Evolutionary conservation across 2,888 invertebrate genomes (phyloP).

Genomic region (Drosophila ezoana): DNA sequence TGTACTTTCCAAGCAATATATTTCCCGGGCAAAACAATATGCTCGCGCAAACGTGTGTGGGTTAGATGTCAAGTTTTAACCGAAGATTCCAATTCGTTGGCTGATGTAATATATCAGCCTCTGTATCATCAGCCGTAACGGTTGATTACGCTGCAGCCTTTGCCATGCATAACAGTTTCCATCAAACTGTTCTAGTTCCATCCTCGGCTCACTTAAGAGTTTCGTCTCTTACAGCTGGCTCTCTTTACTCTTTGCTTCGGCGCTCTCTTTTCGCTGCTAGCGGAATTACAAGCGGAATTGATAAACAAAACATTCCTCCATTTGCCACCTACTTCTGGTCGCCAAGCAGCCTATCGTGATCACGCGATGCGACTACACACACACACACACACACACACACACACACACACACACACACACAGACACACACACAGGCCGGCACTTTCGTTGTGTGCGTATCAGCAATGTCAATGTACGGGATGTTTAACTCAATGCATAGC

Average conservation of each 20-base stretch:
- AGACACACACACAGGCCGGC: conserved; percentile 1
- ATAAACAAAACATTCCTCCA: conserved; percentile 26
- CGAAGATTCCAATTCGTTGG: neutral
- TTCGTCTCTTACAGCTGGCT: conserved; percentile 3
- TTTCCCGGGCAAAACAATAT: conserved; percentile 5
- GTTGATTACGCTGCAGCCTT: neutral
- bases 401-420: conserved; percentile 3
- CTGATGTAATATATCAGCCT: conserved; percentile 20
- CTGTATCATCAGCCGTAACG: conserved; percentile 6
- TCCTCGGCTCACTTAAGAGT: conserved; percentile 19
- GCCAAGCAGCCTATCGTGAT: conserved; percentile 45
- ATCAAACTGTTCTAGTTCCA: neutral
- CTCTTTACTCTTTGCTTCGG: conserved; percentile 2
- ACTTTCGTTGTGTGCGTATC: conserved; percentile 7
- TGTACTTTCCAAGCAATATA: conserved; percentile 2
- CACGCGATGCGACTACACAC: conserved; percentile 42
- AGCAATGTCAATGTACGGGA: conserved; percentile 57
- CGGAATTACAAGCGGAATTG: conserved; percentile 25
- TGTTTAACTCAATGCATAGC: conserved; percentile 40
- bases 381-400: conserved; percentile 7
- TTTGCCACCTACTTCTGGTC: neutral
- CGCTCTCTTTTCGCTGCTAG: conserved; percentile 9
- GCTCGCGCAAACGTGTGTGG: neutral
- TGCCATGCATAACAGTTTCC: neutral
- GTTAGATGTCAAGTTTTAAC: neutral